Percentiles rank a stretch among this genome's conserved stretches.
These are phyloP conservation scores for Phrynocephalus versicolor DNA, from an alignment of 2,113 vertebrate genomes.

Conservation along the genomic window DNA sequence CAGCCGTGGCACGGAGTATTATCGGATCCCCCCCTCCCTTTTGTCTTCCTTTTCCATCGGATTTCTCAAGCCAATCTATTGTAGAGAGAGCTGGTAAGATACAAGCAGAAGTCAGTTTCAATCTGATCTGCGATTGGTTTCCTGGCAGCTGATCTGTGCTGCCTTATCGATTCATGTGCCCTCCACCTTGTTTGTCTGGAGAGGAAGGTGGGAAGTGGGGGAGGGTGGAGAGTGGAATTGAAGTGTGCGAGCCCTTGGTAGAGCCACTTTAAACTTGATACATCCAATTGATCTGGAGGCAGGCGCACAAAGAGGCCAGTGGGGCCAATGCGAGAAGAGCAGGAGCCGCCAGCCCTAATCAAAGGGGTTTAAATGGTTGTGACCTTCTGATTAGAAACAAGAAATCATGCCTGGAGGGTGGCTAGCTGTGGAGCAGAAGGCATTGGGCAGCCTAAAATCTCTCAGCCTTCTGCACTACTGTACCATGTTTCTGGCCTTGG, in stretches of 20 bases:
- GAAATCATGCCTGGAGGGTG: conserved; percentile 31
- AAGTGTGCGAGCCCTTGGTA: conserved; percentile 18
- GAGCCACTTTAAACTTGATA: conserved; percentile 71
- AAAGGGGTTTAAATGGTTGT: conserved; percentile 54
- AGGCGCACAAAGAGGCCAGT: conserved; percentile 48
- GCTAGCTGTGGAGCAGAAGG: neutral
- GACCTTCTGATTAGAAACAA: conserved; percentile 55
- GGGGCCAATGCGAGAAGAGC: conserved; percentile 33
- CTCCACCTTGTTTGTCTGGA: conserved; percentile 76
- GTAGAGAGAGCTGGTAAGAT: conserved; percentile 81
- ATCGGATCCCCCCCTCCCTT: conserved; percentile 78
- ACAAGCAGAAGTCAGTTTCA: conserved; percentile 92
- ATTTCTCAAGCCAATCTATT: conserved; percentile 91
- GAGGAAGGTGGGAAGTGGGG: conserved; percentile 49
- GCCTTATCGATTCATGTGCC: conserved; percentile 76
- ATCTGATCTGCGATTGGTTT: conserved; percentile 91
- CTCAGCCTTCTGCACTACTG: neutral
- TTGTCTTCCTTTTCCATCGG: conserved; percentile 84
- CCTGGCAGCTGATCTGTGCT: conserved; percentile 80
- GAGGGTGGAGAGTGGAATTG: neutral
- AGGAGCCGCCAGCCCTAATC: conserved; percentile 42
- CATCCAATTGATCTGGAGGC: conserved; percentile 69
- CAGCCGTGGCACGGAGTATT: conserved; percentile 74
- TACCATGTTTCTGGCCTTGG: neutral
- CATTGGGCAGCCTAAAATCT: neutral